These are phyloP conservation scores for Prinia subflava DNA, from an alignment of 2,113 vertebrate species.

Conservation along the genomic window DNA sequence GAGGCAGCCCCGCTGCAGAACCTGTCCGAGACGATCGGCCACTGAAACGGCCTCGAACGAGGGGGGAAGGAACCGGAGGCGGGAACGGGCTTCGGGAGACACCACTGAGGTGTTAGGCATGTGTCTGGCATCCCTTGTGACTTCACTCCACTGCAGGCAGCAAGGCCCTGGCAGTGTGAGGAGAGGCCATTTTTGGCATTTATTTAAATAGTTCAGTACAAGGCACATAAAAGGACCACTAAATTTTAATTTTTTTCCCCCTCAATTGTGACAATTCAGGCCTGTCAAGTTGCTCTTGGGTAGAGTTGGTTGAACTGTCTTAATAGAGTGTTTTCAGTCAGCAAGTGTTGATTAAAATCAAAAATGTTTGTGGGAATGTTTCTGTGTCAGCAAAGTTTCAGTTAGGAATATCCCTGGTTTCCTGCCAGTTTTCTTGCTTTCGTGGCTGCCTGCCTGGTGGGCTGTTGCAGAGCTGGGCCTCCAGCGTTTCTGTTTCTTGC, in stretches of 20 bases:
- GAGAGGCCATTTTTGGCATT: neutral
- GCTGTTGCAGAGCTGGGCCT: neutral
- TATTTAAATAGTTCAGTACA: neutral
- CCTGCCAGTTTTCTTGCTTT: neutral
- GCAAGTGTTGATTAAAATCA: neutral
- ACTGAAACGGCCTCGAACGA: fast-evolving
- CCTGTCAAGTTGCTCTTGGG: neutral
- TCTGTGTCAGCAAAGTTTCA: neutral
- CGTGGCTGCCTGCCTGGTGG: neutral
- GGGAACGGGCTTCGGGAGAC: neutral
- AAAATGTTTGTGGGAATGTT: neutral
- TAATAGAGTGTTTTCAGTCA: neutral
- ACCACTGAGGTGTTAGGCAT: fast-evolving
- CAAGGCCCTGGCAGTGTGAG: neutral
- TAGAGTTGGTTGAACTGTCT: neutral
- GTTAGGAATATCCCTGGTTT: neutral
- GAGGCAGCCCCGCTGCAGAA: neutral
- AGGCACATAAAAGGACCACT: fast-evolving
- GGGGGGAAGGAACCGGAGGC: fast-evolving
- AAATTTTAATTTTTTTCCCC: too few species aligned
- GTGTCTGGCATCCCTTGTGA: fast-evolving
- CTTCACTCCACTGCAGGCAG: fast-evolving
- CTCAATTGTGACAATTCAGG: neutral
- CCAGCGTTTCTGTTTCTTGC: neutral
- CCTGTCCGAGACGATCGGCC: fast-evolving